Evolutionary conservation across 2,888 invertebrate species (phyloP).

Genomic region (Gastracanthus pulcherrimus): DNA sequence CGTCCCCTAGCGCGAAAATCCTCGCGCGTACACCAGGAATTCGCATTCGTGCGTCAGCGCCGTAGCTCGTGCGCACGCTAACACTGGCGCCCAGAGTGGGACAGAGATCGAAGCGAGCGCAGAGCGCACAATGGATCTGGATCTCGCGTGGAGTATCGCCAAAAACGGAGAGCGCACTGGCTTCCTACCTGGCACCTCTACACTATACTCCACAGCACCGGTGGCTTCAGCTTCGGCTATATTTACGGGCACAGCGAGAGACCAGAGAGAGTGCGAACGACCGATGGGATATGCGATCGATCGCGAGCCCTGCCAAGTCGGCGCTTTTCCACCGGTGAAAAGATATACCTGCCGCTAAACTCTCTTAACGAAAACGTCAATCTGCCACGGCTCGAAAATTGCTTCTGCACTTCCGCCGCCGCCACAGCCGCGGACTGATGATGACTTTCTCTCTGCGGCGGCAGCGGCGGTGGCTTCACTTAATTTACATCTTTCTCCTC

Average conservation of each 20-base stretch:
- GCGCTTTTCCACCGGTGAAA: not conserved
- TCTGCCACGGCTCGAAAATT: not conserved
- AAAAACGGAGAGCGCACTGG: slow-evolving; percentile 47
- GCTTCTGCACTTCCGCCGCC: not conserved
- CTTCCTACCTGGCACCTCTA: slow-evolving; percentile 39
- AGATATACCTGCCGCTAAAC: not conserved
- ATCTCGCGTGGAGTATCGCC: slow-evolving; percentile 43
- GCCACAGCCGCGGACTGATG: too few species aligned
- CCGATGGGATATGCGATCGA: slow-evolving; percentile 58
- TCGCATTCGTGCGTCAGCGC: slow-evolving; percentile 4
- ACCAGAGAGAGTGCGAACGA: slow-evolving; percentile 50
- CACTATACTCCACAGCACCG: too few species aligned
- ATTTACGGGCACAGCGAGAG: slow-evolving; percentile 46
- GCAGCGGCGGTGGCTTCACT: too few species aligned
- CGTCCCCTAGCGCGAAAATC: not conserved
- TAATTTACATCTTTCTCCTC: slow-evolving; percentile 39
- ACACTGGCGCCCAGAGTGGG: not conserved
- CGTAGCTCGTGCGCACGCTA: not conserved
- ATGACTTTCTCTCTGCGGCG: slow-evolving; percentile 23
- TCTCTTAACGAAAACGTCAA: not conserved
- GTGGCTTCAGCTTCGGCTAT: slow-evolving; percentile 18
- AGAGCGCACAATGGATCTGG: not conserved
- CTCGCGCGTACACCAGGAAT: not conserved
- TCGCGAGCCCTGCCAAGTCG: slow-evolving; percentile 30
- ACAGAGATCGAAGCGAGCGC: not conserved